Evolutionary conservation across 2,888 invertebrate genomes (phyloP).

Genomic region (Noctua pronuba): DNA sequence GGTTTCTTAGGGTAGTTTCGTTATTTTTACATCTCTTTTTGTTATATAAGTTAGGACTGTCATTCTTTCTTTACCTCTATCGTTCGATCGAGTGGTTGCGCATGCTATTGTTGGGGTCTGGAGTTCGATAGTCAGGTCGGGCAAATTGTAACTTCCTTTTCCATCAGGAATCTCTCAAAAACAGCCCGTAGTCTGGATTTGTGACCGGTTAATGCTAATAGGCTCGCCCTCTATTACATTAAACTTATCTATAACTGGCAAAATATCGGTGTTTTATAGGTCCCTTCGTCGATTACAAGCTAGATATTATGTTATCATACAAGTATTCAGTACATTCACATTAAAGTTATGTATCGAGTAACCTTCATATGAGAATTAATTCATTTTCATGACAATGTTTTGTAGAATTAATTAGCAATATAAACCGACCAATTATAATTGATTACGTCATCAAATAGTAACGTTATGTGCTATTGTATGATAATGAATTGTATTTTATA

Average conservation of each 20-base stretch:
- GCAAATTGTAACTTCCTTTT: background rate
- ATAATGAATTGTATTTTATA: conserved; percentile 44
- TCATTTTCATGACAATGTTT: conserved; percentile 42
- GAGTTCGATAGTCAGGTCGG: background rate
- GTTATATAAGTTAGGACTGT: background rate
- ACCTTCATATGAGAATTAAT: conserved; percentile 57
- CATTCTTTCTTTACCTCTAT: background rate
- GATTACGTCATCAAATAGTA: conserved; percentile 51
- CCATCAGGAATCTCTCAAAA: background rate
- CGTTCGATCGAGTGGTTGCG: background rate
- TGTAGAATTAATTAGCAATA: conserved; percentile 52
- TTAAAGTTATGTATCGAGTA: conserved; percentile 41
- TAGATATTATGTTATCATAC: background rate
- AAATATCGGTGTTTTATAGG: background rate
- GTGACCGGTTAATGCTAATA: background rate
- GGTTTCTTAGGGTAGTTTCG: background rate
- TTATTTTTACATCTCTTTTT: background rate
- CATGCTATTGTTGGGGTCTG: background rate
- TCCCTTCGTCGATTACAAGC: background rate
- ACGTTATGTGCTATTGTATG: conserved; percentile 55
- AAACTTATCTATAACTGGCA: background rate
- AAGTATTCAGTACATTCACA: conserved; percentile 25
- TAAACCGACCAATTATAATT: conserved; percentile 51
- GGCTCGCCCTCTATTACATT: background rate
- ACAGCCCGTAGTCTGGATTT: background rate